phyloP scores from a whole-genome alignment of 2,888 invertebrate genomes.

The Gandaritis pyraliata region DNA sequence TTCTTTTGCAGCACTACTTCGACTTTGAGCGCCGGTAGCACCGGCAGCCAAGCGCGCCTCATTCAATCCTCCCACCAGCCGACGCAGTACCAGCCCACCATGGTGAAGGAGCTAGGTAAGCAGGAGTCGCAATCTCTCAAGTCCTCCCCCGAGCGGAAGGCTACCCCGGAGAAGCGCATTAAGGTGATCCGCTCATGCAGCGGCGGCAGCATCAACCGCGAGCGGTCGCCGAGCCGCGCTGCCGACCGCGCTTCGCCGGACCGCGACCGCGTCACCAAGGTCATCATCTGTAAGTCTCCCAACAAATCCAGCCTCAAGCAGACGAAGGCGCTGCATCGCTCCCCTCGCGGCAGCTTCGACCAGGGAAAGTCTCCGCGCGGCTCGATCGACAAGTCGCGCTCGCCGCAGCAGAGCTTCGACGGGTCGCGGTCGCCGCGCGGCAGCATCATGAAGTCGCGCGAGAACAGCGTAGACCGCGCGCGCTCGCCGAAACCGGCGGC shows the following conservation, averaged over 20 bases:
- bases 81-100: slow-evolving; percentile 94
- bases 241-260: slow-evolving; percentile 66
- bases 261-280: slow-evolving; percentile 77
- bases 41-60: slow-evolving; percentile 95
- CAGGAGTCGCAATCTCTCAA: slow-evolving; percentile 80
- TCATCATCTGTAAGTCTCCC: slow-evolving; percentile 80
- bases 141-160: slow-evolving; percentile 77
- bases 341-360: slow-evolving; percentile 83
- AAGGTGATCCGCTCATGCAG: slow-evolving; percentile 84
- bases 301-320: slow-evolving; percentile 79
- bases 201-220: slow-evolving; percentile 76
- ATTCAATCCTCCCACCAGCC: slow-evolving; percentile 98
- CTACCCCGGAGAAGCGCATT: slow-evolving; percentile 67
- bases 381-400: slow-evolving; percentile 83
- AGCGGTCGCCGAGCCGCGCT: slow-evolving; percentile 72
- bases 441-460: slow-evolving; percentile 79
- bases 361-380: slow-evolving; percentile 80
- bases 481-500: slow-evolving; percentile 77
- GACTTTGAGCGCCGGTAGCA: slow-evolving; percentile 96
- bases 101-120: slow-evolving; percentile 96
- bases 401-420: slow-evolving; percentile 85
- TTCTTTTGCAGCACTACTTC: slow-evolving; percentile 91
- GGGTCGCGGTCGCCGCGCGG: slow-evolving; percentile 77
- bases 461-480: slow-evolving; percentile 73
- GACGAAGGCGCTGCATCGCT: slow-evolving; percentile 72